A percentile compares a stretch with the other conserved stretches of the same genome.
These are phyloP conservation scores for Mionectes macconnelli DNA, from an alignment of 2,113 vertebrate genomes.

Conservation along the genomic window DNA sequence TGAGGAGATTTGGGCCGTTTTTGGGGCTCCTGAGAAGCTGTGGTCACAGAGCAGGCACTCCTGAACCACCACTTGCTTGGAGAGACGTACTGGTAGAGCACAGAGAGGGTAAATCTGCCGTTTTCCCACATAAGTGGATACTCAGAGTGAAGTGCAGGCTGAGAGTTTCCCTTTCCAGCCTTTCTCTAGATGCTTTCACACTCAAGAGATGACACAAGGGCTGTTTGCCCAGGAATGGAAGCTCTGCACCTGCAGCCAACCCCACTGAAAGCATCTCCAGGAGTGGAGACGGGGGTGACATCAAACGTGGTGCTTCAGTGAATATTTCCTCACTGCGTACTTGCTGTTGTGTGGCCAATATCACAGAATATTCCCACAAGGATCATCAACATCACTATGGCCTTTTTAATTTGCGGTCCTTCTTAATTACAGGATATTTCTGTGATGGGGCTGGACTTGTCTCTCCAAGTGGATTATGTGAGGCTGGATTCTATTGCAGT, in stretches of 20 bases:
- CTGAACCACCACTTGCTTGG: neutral
- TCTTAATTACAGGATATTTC: slow-evolving; percentile 79
- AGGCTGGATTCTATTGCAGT: slow-evolving; percentile 84
- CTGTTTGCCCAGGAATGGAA: neutral
- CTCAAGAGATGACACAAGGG: neutral
- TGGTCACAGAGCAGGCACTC: neutral
- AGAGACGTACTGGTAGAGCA: neutral
- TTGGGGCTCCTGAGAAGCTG: neutral
- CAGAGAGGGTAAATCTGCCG: neutral
- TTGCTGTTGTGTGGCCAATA: neutral
- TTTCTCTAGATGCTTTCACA: neutral
- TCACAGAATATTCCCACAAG: neutral
- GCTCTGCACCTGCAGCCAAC: neutral
- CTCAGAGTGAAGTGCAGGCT: neutral
- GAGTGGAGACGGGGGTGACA: neutral
- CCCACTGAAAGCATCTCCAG: neutral
- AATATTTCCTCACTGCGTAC: neutral
- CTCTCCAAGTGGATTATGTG: slow-evolving; percentile 80
- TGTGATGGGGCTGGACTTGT: slow-evolving; percentile 77
- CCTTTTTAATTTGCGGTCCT: slow-evolving; percentile 27
- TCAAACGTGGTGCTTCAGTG: neutral
- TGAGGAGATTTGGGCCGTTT: fast-evolving
- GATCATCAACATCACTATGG: neutral
- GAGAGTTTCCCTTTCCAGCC: neutral
- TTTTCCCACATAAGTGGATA: neutral